Evolutionary conservation across 1,140 invertebrate species (phyloP).

Genomic region (Drosophila ambigua): DNA sequence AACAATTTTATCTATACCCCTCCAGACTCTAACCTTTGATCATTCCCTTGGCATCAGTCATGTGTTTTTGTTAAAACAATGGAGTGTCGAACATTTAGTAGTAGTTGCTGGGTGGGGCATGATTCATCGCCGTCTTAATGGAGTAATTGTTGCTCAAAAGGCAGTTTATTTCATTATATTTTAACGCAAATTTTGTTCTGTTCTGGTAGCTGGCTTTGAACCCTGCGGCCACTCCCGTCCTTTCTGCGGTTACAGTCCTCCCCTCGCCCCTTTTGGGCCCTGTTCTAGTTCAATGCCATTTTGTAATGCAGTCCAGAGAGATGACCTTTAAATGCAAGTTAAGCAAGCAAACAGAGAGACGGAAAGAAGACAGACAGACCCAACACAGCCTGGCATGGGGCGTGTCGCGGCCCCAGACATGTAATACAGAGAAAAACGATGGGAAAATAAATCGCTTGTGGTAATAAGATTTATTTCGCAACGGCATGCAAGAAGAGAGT

Average conservation of each 20-base stretch:
- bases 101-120: slow-evolving; percentile 9
- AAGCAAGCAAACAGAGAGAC: slow-evolving; percentile 36
- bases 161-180: not conserved
- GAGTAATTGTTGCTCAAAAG: slow-evolving; percentile 13
- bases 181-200: not conserved
- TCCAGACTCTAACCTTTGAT: no score
- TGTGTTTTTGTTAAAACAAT: slow-evolving; percentile 1
- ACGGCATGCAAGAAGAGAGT: slow-evolving; percentile 28
- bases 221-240: not conserved
- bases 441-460: slow-evolving; percentile 33
- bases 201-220: no score
- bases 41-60: no score
- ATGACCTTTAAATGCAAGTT: slow-evolving; percentile 78
- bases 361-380: slow-evolving; percentile 1
- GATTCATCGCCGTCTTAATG: slow-evolving; percentile 39
- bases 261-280: not conserved
- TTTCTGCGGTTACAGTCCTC: slow-evolving; percentile 22
- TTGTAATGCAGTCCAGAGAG: slow-evolving; percentile 40
- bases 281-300: slow-evolving; percentile 68
- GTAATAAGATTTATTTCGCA: slow-evolving; percentile 46
- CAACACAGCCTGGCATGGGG: not conserved
- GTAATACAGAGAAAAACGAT: slow-evolving; percentile 36
- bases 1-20: slow-evolving; percentile 30
- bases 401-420: slow-evolving; percentile 18
- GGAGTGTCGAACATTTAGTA: not conserved